phyloP scores from a whole-genome alignment of 2,888 invertebrate species.

The Drosophila nigricruria region DNA sequence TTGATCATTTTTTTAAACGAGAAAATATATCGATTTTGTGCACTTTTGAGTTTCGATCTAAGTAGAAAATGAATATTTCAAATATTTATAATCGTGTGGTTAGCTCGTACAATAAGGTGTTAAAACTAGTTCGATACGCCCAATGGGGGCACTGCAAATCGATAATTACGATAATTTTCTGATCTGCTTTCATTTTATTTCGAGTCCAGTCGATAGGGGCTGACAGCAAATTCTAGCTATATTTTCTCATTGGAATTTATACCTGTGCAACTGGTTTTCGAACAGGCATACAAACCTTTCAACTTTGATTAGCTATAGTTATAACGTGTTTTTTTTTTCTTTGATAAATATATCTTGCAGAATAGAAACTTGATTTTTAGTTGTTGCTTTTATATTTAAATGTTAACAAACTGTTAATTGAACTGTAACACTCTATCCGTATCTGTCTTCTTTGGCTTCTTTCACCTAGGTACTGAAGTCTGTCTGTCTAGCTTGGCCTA shows the following conservation, averaged over 20 bases:
- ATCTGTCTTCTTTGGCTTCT: neutral
- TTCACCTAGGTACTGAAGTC: constrained; percentile 29
- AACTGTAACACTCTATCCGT: constrained; percentile 12
- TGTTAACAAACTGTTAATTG: neutral
- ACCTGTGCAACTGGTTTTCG: too few species aligned
- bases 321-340: too few species aligned
- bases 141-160: too few species aligned
- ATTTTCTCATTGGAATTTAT: neutral
- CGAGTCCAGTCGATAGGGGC: too few species aligned
- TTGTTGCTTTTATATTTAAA: neutral
- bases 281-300: neutral
- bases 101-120: neutral
- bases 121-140: neutral
- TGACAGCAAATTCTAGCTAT: neutral
- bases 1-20: neutral
- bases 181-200: too few species aligned
- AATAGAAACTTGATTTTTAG: neutral
- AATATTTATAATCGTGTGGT: neutral
- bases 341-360: too few species aligned
- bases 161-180: too few species aligned
- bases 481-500: neutral
- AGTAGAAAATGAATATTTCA: neutral
- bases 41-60: neutral
- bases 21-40: neutral
- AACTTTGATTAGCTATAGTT: neutral